A percentile compares a stretch with the other conserved stretches of the same genome.
Conservation (phyloP, 2,888 invertebrate species). For the Bhutanitis thaidina region DNA sequence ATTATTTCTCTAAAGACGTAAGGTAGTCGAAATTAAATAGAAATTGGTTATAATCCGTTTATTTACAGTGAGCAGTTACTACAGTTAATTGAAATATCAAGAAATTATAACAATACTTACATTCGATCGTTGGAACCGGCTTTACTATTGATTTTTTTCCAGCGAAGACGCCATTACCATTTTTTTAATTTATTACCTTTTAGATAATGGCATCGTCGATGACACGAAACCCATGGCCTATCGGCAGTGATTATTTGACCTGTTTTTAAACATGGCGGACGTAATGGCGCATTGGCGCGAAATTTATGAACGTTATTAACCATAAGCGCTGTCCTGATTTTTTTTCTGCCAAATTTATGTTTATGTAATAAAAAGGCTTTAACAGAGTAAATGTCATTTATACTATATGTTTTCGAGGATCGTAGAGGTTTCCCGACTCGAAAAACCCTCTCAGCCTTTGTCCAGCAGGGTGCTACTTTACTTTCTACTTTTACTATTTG, state of each 20-base stretch:
- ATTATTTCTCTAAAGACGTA: too few relatives aligned
- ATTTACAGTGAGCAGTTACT: too few relatives aligned
- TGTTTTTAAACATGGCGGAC: slow-evolving; percentile 6
- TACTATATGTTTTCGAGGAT: too few relatives aligned
- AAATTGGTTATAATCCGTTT: too few relatives aligned
- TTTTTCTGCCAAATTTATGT: background rate
- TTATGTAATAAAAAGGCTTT: background rate
- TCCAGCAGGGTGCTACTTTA: too few relatives aligned
- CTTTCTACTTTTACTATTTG: too few relatives aligned
- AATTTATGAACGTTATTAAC: slow-evolving; percentile 7
- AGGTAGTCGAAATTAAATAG: too few relatives aligned
- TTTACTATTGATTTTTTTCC: background rate
- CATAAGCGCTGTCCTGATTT: background rate
- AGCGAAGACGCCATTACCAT: background rate
- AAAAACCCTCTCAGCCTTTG: too few relatives aligned
- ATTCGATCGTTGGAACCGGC: background rate
- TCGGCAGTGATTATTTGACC: slow-evolving; percentile 10
- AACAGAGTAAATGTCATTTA: too few relatives aligned
- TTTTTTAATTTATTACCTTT: slow-evolving; percentile 8
- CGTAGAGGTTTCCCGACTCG: too few relatives aligned
- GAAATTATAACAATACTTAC: background rate
- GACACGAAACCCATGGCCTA: background rate
- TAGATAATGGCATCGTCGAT: background rate
- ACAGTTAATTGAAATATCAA: too few relatives aligned
- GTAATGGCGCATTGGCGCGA: slow-evolving; percentile 9